Percentiles rank a stretch among this genome's conserved stretches.
These are phyloP conservation scores for Sinocyclocheilus rhinocerous DNA, from an alignment of 2,113 vertebrate genomes.

Conservation along the genomic window DNA sequence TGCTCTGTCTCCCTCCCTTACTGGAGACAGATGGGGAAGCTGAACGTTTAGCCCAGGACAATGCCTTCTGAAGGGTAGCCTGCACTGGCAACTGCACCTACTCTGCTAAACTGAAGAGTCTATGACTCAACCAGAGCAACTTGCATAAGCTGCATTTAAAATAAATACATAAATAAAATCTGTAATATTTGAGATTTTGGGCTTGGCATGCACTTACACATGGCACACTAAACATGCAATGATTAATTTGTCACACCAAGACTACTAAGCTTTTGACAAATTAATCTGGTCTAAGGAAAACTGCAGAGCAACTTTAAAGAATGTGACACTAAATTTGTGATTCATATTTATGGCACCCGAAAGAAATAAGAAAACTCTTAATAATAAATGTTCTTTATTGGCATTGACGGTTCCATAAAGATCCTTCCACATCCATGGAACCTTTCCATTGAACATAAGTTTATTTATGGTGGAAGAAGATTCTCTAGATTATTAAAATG, in stretches of 20 bases:
- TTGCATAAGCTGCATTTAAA: slow-evolving; percentile 38
- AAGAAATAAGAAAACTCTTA: background rate
- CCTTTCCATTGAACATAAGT: no score
- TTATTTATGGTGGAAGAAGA: background rate
- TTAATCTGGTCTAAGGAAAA: background rate
- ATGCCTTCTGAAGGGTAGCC: slow-evolving; percentile 51
- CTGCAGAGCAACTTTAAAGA: background rate
- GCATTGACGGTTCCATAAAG: background rate
- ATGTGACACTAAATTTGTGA: background rate
- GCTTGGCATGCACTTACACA: background rate
- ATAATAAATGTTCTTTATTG: background rate
- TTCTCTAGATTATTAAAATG: background rate
- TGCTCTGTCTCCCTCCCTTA: background rate
- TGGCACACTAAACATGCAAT: background rate
- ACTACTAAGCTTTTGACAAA: background rate
- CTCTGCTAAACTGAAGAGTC: slow-evolving; percentile 44
- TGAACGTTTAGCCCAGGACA: slow-evolving; percentile 46
- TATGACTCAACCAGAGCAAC: background rate
- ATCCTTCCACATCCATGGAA: background rate
- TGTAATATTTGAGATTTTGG: background rate
- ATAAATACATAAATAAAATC: background rate
- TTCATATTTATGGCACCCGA: background rate
- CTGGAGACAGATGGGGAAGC: slow-evolving; percentile 53
- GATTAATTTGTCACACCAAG: background rate
- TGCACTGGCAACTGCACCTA: slow-evolving; percentile 51